Conservation (phyloP, 2,797 vertebrate species). For the Sebastes taczanowskii region DNA sequence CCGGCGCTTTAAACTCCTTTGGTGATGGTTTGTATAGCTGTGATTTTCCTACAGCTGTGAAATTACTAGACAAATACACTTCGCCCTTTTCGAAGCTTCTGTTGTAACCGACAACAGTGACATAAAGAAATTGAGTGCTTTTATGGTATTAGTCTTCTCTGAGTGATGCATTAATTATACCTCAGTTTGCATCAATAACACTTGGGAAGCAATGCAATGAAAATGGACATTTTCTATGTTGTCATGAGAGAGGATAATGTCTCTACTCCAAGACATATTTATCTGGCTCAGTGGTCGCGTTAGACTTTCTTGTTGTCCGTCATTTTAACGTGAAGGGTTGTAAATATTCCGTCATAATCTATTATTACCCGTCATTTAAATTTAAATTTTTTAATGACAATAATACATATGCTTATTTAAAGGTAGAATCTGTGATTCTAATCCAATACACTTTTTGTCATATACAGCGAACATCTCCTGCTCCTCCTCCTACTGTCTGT, state of each 20-base stretch:
- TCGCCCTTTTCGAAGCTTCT: conserved; percentile 23
- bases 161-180: neutral
- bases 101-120: conserved; percentile 19
- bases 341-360: too few relatives aligned
- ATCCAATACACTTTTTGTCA: too few relatives aligned
- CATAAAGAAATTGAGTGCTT: conserved; percentile 16
- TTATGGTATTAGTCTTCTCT: conserved; percentile 6
- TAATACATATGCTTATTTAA: too few relatives aligned
- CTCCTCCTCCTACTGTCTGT: too few relatives aligned
- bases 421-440: too few relatives aligned
- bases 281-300: too few relatives aligned
- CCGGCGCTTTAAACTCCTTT: conserved; percentile 37
- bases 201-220: neutral
- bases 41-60: conserved; percentile 50
- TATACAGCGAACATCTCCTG: too few relatives aligned
- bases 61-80: conserved; percentile 50
- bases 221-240: neutral
- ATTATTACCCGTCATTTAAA: too few relatives aligned
- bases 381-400: too few relatives aligned
- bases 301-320: too few relatives aligned
- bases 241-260: neutral
- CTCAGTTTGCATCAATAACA: neutral
- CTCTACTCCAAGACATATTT: neutral
- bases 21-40: conserved; percentile 42
- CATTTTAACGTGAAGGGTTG: too few relatives aligned